A percentile compares a stretch with the other conserved stretches of the same genome.
Evolutionary conservation across 1,140 invertebrate genomes (phyloP).

Genomic region (Drosophila lacteicornis): DNA sequence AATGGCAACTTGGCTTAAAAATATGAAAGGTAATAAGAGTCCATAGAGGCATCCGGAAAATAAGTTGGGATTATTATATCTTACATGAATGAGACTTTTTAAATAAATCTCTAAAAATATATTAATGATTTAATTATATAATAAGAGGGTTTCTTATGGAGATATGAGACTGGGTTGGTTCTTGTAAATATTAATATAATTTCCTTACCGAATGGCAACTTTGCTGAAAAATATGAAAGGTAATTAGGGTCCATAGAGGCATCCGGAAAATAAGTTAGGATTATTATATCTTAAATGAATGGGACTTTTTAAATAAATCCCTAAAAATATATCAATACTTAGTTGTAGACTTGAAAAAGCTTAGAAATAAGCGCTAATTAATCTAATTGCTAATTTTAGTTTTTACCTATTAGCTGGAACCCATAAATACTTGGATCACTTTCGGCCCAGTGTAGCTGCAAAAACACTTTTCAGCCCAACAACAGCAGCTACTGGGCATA

Average conservation of each 20-base stretch:
- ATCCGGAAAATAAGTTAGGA: no score
- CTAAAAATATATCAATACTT: no score
- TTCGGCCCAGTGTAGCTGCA: constrained; percentile 20
- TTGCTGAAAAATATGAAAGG: background rate
- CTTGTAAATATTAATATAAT: background rate
- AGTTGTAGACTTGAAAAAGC: background rate
- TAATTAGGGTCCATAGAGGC: background rate
- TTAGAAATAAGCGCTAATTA: no score
- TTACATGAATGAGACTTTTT: no score
- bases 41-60: background rate
- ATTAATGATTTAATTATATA: background rate
- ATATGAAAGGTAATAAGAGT: background rate
- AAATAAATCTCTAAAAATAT: no score
- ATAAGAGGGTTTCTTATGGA: no score
- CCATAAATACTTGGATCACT: no score
- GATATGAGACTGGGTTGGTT: background rate
- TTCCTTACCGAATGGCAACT: background rate
- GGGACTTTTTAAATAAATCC: no score
- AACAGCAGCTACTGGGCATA: constrained; percentile 70
- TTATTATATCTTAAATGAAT: no score
- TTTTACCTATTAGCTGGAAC: background rate
- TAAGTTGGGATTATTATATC: no score
- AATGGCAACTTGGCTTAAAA: background rate
- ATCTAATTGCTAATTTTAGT: background rate
- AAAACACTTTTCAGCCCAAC: constrained; percentile 47